These are phyloP conservation scores for Heloderma charlesbogerti DNA, from an alignment of 2,113 vertebrate genomes.

Conservation along the genomic window DNA sequence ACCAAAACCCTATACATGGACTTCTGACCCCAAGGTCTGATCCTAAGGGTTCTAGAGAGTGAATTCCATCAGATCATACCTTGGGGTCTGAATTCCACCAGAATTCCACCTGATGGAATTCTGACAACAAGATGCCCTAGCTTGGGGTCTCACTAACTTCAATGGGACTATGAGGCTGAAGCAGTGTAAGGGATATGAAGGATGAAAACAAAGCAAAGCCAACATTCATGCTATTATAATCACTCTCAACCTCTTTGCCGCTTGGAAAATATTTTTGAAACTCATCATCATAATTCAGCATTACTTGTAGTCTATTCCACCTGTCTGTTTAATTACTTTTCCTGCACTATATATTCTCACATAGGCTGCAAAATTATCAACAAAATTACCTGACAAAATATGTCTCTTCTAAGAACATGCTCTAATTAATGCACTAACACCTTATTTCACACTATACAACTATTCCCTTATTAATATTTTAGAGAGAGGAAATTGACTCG, in stretches of 20 bases:
- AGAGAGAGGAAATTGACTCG: not conserved
- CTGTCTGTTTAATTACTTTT: not conserved
- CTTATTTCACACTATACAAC: not conserved
- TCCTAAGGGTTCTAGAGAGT: not conserved
- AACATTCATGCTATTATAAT: not conserved
- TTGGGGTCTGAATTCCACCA: too few relatives aligned
- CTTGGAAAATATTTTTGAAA: not conserved
- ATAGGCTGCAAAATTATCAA: slow-evolving; percentile 5
- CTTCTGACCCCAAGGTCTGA: not conserved
- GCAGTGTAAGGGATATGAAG: not conserved
- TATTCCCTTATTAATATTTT: slow-evolving; percentile 32
- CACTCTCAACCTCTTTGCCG: not conserved
- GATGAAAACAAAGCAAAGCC: not conserved
- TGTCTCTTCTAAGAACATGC: not conserved
- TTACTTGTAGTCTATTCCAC: not conserved
- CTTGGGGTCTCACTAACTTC: not conserved
- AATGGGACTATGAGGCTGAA: not conserved
- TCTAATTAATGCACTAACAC: not conserved
- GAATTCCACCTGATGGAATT: not conserved
- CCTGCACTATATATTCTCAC: not conserved
- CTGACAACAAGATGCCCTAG: not conserved
- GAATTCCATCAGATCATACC: not conserved
- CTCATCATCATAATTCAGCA: not conserved
- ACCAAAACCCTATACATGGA: not conserved
- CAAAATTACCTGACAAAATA: slow-evolving; percentile 7